Conservation (phyloP, 2,113 vertebrate genomes). For the Microtus richardsoni region DNA sequence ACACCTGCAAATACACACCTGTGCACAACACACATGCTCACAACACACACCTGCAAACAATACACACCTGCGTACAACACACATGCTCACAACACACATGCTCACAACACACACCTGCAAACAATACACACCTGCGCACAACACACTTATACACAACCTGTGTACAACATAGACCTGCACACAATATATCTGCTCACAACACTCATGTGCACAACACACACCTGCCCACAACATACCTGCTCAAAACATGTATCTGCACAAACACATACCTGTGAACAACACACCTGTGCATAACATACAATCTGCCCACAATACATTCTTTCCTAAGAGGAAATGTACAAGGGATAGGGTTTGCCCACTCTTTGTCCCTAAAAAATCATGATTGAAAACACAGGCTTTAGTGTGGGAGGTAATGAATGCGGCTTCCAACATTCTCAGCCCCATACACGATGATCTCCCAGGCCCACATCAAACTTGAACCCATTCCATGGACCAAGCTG, state of each 20-base stretch:
- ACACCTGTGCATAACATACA: not conserved
- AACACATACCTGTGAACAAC: not conserved
- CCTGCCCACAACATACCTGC: not conserved
- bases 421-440: not conserved
- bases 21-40: not conserved
- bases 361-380: not conserved
- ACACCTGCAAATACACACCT: no score
- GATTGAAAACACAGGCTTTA: not conserved
- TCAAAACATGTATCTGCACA: not conserved
- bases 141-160: not conserved
- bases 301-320: not conserved
- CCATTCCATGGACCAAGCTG: not conserved
- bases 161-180: not conserved
- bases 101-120: not conserved
- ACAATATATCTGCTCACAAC: not conserved
- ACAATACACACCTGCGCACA: not conserved
- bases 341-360: not conserved
- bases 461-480: no score
- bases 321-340: not conserved
- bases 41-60: not conserved
- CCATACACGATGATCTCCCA: not conserved
- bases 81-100: not conserved
- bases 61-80: not conserved
- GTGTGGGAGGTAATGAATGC: no score
- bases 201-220: not conserved